Conservation (phyloP, 2,113 vertebrate genomes). For the Pseudonaja textilis region DNA sequence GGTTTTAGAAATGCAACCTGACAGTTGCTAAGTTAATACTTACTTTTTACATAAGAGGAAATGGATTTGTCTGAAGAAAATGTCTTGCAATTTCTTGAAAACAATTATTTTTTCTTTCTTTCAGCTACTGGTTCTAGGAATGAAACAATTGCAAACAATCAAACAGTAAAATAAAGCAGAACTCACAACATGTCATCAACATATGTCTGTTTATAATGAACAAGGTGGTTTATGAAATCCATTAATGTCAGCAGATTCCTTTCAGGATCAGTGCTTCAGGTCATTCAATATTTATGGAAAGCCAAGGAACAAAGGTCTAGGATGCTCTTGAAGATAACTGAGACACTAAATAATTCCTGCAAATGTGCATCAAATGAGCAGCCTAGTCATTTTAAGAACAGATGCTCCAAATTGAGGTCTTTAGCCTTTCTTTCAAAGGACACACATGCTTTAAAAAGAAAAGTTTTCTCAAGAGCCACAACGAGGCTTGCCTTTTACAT, state of each 20-base stretch:
- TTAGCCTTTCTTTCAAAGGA: conserved; percentile 12
- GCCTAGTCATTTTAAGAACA: neutral
- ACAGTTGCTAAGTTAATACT: conserved; percentile 22
- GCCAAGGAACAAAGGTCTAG: conserved; percentile 5
- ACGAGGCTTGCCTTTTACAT: neutral
- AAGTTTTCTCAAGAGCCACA: neutral
- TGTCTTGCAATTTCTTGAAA: neutral
- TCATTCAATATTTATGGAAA: conserved; percentile 15
- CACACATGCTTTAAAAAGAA: neutral
- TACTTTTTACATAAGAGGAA: conserved; percentile 2
- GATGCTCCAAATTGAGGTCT: conserved; percentile 13
- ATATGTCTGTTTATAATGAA: neutral
- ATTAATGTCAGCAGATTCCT: conserved; percentile 1
- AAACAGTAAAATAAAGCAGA: conserved; percentile 2
- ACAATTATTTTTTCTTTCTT: neutral
- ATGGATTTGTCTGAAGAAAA: neutral
- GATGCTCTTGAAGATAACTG: conserved; percentile 3
- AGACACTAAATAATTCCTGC: conserved; percentile 22
- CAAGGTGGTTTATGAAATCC: conserved; percentile 14
- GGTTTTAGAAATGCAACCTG: neutral
- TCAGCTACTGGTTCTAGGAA: neutral
- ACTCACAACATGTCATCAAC: neutral
- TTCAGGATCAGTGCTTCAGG: neutral
- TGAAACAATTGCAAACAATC: neutral
- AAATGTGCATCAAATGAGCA: conserved; percentile 3